phyloP scores from a whole-genome alignment of 2,113 vertebrate species.

The Glaucomys volans region DNA sequence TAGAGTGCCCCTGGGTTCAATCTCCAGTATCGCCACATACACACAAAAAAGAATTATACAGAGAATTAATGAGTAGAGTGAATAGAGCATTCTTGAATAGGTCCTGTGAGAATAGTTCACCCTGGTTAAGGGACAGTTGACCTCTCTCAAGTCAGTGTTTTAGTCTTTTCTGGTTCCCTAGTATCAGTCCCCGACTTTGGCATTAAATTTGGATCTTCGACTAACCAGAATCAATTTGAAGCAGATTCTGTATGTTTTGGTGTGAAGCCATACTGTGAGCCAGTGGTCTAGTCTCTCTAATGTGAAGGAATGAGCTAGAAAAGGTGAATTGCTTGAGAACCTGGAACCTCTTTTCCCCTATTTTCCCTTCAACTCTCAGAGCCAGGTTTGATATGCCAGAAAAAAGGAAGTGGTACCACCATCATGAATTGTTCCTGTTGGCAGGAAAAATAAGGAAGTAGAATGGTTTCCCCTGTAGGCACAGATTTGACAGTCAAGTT shows the following conservation, averaged over 20 bases:
- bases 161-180: not conserved
- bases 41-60: not conserved
- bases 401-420: constrained; percentile 41
- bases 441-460: constrained; percentile 47
- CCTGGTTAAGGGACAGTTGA: not conserved
- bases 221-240: not conserved
- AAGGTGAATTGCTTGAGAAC: not conserved
- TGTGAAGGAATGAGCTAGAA: not conserved
- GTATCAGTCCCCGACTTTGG: not conserved
- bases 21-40: too few relatives aligned
- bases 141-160: not conserved
- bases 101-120: not conserved
- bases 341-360: not conserved
- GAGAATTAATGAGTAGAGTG: not conserved
- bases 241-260: not conserved
- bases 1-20: too few relatives aligned
- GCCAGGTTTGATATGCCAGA: constrained; percentile 30
- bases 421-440: constrained; percentile 53
- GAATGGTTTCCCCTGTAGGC: constrained; percentile 38
- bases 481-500: not conserved
- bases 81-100: not conserved
- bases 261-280: not conserved
- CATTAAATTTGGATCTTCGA: not conserved
- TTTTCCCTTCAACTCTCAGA: constrained; percentile 26
- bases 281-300: not conserved